Conservation (phyloP, 2,113 vertebrate species). For the Pelodiscus sinensis region DNA sequence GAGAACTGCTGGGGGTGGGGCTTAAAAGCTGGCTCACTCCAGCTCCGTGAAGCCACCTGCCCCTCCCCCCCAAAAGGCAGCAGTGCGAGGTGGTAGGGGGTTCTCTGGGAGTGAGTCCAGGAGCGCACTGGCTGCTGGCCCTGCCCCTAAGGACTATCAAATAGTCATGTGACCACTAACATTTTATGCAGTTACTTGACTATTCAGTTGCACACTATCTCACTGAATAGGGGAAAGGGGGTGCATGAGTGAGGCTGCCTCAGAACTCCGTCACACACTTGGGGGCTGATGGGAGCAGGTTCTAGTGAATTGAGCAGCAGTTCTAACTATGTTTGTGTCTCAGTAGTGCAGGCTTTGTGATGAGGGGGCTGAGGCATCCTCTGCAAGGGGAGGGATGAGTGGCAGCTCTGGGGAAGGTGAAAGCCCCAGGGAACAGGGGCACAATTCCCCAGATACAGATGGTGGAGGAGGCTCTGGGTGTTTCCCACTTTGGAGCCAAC, state of each 20-base stretch:
- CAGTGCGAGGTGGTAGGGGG: no score
- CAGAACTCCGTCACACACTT: neutral
- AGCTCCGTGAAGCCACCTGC: no score
- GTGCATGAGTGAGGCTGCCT: neutral
- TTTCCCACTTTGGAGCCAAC: neutral
- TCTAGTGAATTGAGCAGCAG: neutral
- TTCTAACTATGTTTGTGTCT: neutral
- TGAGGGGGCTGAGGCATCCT: neutral
- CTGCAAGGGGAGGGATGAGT: neutral
- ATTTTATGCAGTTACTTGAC: no score
- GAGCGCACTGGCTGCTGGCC: no score
- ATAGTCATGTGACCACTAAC: no score
- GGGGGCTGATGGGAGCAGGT: neutral
- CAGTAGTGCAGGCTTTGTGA: neutral
- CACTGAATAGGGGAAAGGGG: neutral
- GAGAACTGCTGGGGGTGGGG: no score
- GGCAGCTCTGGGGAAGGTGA: neutral
- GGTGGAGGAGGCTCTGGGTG: neutral
- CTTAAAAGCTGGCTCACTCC: no score
- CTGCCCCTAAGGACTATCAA: no score
- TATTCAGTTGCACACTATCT: no score
- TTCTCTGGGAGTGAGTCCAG: no score
- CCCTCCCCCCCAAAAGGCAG: no score
- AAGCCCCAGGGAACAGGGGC: accelerated
- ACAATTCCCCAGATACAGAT: neutral